Conservation (phyloP, 2,888 invertebrate genomes). For the Synergus japonicus region DNA sequence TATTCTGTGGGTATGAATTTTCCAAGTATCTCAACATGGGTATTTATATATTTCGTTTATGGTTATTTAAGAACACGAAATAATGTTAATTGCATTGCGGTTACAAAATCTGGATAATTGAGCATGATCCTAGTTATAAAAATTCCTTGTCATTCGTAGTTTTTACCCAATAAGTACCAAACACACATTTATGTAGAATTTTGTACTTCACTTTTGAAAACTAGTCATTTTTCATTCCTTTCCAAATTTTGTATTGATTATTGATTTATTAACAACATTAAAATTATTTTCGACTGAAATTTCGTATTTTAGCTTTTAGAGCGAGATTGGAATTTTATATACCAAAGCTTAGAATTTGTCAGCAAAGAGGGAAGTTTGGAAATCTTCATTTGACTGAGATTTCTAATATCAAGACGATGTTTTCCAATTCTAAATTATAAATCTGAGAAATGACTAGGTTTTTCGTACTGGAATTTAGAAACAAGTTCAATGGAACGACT, state of each 20-base stretch:
- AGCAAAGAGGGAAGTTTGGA: not conserved
- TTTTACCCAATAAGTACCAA: conserved; percentile 13
- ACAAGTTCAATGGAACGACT: not conserved
- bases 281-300: not conserved
- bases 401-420: no score
- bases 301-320: not conserved
- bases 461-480: not conserved
- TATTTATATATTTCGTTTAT: conserved; percentile 13
- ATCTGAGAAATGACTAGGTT: not conserved
- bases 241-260: not conserved
- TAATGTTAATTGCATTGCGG: not conserved
- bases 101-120: not conserved
- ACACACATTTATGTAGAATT: not conserved
- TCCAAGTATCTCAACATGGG: not conserved
- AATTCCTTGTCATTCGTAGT: not conserved
- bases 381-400: no score
- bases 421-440: no score
- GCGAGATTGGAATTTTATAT: not conserved
- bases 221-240: not conserved
- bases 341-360: not conserved
- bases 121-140: not conserved
- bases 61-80: not conserved
- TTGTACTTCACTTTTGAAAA: no score
- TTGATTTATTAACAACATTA: not conserved
- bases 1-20: conserved; percentile 8